Evolutionary conservation across 1,140 invertebrate genomes (phyloP).

Genomic region (Streblospio benedicti): DNA sequence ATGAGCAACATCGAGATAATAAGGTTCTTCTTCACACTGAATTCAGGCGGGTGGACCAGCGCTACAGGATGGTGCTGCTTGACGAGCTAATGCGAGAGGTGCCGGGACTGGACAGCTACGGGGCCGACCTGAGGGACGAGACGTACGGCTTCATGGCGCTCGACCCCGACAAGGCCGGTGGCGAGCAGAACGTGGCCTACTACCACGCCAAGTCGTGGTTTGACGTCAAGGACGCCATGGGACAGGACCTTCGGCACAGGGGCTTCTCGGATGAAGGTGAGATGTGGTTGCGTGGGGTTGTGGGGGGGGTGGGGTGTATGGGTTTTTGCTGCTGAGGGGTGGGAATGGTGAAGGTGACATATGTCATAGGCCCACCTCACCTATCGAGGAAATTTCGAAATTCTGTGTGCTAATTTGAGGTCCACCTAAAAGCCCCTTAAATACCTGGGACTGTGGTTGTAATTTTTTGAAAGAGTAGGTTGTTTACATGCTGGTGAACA

Average conservation of each 20-base stretch:
- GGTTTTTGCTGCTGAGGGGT: too few species aligned
- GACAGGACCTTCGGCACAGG: neutral
- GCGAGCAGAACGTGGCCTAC: constrained; percentile 5
- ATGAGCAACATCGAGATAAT: too few species aligned
- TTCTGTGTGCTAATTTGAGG: too few species aligned
- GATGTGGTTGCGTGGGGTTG: too few species aligned
- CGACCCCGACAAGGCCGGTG: neutral
- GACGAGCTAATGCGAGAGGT: constrained; percentile 11
- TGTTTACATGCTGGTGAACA: too few species aligned
- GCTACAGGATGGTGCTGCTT: neutral
- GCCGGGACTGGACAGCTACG: constrained; percentile 8
- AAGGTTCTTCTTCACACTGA: neutral
- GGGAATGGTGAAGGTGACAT: too few species aligned
- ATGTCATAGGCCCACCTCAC: too few species aligned
- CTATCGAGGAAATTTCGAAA: too few species aligned
- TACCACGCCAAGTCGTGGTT: constrained; percentile 3
- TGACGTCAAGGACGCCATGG: neutral
- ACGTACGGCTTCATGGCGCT: neutral
- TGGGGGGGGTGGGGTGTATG: too few species aligned
- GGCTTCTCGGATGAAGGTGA: constrained; percentile 11
- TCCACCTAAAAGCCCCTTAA: too few species aligned
- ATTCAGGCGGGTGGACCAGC: neutral
- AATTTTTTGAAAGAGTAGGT: too few species aligned
- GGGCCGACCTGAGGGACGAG: neutral
- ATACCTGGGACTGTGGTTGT: too few species aligned